A percentile compares a stretch with the other conserved stretches of the same genome.
These are phyloP conservation scores for Virgularia gustaviana DNA, from an alignment of 92 coral and sea anemone genomes.

Conservation along the genomic window DNA sequence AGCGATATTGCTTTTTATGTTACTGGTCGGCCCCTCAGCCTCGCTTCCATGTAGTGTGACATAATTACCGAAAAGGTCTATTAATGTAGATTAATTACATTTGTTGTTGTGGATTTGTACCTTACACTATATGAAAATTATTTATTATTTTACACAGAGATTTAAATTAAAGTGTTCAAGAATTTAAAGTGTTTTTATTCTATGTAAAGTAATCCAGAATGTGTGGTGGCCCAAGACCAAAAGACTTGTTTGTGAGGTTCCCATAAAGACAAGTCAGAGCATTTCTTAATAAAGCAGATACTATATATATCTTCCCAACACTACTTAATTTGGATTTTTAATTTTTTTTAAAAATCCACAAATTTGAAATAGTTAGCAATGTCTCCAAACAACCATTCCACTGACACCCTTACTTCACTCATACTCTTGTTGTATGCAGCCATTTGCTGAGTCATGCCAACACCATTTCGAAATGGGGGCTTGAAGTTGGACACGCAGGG, in stretches of 20 bases:
- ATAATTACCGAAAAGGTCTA: too few species aligned
- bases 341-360: slow-evolving; percentile 37
- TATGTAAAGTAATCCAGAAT: slow-evolving; percentile 44
- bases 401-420: slow-evolving; percentile 46
- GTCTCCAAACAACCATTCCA: slow-evolving; percentile 54
- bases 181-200: too few species aligned
- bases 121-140: too few species aligned
- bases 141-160: too few species aligned
- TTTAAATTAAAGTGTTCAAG: too few species aligned
- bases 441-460: slow-evolving; percentile 39
- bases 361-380: slow-evolving; percentile 36
- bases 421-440: slow-evolving; percentile 41
- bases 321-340: slow-evolving; percentile 28
- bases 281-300: slow-evolving; percentile 51
- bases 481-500: slow-evolving; percentile 49
- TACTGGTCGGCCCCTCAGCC: too few species aligned
- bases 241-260: slow-evolving; percentile 25
- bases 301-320: slow-evolving; percentile 44
- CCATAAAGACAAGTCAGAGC: slow-evolving; percentile 34
- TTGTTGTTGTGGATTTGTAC: too few species aligned
- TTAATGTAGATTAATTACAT: too few species aligned
- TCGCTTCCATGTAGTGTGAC: too few species aligned
- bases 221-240: slow-evolving; percentile 30
- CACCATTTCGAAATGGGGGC: slow-evolving; percentile 52
- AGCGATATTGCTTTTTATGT: too few species aligned